Base-by-base conservation (phyloP, 2,113 vertebrate species). In the Cebus imitator region DNA sequence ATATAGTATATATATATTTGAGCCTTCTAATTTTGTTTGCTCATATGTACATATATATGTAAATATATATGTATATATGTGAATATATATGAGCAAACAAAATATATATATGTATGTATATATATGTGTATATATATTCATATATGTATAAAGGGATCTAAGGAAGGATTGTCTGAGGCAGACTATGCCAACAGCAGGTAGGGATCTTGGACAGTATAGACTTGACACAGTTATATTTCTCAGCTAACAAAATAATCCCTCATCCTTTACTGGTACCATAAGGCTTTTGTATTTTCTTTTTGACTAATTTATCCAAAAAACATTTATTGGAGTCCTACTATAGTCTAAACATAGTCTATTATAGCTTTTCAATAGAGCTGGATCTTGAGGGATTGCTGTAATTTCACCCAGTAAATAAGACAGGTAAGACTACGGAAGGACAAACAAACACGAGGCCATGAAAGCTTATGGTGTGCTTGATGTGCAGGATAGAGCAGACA, bases 11-110 rank as follows among this genome's bases (percentile, higher is more conserved):
- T 50, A 50, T 14, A 50, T 52, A 52, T 52, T 16, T 52, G 14
- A 52, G 50, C 50, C 14, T 52, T 52, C 70, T 95, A 43, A 87
- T 70, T 90, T 81, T 93, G 27, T 94, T 96, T 82, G 80, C 35
- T 48, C 37, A 78, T 95, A 40, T 40, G 37, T 40, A 40, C 37
- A 40, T 40, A 40, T 40, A 40, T 40, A 40, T 40, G 37, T 40
- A 40, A 40, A 40, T 40, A 50, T 57, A 40, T 57, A 40, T 64
- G 32, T 20, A 50, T 30, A 37, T 58, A 57, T 16, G 20, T 50
- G 4, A 14, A 50, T 52, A 52, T 52, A 14, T 52, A 52, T 52
- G 50, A 52, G 50, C 50, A 52, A 52, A 52, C 50, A 52, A 52
- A 52, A 52, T 16, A 52, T 52, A 52, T 52, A 52, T 5, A 52